These are phyloP conservation scores for Parnassius mnemosyne DNA, from an alignment of 2,888 invertebrate genomes.

Conservation along the genomic window DNA sequence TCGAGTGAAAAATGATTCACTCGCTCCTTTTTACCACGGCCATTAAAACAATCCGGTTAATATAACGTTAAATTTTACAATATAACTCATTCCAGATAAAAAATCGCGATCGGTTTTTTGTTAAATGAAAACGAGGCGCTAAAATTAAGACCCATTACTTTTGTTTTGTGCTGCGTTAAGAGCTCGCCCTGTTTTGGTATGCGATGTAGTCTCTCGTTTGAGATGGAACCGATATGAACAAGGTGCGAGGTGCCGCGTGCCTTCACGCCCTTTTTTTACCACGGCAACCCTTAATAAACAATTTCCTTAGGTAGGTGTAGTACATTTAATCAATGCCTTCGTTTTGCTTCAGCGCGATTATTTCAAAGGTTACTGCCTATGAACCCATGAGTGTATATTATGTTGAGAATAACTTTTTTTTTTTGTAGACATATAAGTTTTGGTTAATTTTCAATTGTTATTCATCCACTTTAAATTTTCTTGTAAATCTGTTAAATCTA, in stretches of 20 bases:
- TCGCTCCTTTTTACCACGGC: constrained; percentile 8
- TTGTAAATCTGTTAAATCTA: too few relatives aligned
- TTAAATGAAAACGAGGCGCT: constrained; percentile 29
- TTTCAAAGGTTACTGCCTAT: not conserved
- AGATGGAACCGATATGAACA: constrained; percentile 60
- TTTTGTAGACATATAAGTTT: not conserved
- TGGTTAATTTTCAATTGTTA: not conserved
- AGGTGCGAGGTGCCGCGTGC: constrained; percentile 57
- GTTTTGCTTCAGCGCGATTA: constrained; percentile 14
- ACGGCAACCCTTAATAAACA: constrained; percentile 35
- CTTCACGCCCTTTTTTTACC: constrained; percentile 55
- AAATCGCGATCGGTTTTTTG: constrained; percentile 18
- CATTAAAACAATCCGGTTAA: constrained; percentile 22
- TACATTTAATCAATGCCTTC: constrained; percentile 27
- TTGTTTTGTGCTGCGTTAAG: constrained; percentile 33
- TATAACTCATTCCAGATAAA: constrained; percentile 26
- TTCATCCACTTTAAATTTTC: not conserved
- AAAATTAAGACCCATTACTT: constrained; percentile 31
- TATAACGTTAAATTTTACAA: constrained; percentile 22
- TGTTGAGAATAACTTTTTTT: not conserved
- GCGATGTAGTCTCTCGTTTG: constrained; percentile 54
- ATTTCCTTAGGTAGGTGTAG: constrained; percentile 27
- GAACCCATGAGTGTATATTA: too few relatives aligned
- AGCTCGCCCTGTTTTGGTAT: constrained; percentile 52
- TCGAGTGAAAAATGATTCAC: constrained; percentile 20